Evolutionary conservation across 1,140 invertebrate species (phyloP).

Genomic region (Gyrodactylus salaris): DNA sequence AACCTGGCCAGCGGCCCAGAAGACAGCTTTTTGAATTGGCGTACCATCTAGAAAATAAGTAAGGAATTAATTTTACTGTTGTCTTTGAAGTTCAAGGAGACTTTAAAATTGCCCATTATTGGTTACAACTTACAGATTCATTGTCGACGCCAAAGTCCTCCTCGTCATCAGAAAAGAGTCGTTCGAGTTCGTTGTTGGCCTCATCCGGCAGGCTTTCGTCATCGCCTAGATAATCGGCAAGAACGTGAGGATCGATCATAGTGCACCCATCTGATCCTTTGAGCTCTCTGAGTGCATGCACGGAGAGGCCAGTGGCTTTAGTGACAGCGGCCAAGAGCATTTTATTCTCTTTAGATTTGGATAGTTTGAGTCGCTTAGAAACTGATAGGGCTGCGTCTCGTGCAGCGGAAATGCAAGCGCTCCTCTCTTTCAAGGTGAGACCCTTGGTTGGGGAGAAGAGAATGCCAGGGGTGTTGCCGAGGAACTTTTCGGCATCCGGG

Average conservation of each 20-base stretch:
- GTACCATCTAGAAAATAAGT: neutral
- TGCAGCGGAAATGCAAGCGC: neutral
- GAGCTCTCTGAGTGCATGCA: neutral
- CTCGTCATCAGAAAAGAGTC: neutral
- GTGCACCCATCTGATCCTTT: neutral
- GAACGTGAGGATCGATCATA: neutral
- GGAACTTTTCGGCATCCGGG: neutral
- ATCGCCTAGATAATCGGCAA: neutral
- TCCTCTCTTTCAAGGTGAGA: neutral
- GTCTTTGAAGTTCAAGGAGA: too few relatives aligned
- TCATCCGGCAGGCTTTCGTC: neutral
- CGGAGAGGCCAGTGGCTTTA: neutral
- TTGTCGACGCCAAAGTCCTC: neutral
- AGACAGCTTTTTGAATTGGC: neutral
- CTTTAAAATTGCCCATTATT: too few relatives aligned
- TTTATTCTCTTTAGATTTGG: neutral
- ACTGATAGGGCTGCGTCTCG: neutral
- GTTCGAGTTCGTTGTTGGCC: neutral
- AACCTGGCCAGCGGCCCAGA: neutral
- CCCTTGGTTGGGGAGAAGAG: neutral
- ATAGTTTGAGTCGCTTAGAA: neutral
- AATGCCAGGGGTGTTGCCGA: neutral
- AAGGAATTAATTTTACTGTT: neutral
- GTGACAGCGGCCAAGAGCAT: neutral
- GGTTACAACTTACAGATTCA: too few relatives aligned